Conservation (phyloP, 2,113 vertebrate genomes). For the Dasyornis broadbenti region DNA sequence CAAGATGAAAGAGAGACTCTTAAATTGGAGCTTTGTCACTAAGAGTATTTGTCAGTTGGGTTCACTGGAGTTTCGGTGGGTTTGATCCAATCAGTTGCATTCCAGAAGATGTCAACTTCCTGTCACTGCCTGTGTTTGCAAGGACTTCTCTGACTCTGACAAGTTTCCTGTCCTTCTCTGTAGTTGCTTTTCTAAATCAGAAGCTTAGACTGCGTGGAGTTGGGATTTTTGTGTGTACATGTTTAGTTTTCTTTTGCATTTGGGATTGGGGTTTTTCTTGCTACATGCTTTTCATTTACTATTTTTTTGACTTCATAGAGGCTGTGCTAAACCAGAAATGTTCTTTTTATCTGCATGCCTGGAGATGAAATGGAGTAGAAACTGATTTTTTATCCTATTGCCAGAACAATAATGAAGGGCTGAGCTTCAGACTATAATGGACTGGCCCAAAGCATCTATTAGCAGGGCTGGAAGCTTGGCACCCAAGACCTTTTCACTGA, state of each 20-base stretch:
- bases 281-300: not conserved
- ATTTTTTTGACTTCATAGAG: not conserved
- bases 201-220: not conserved
- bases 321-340: not conserved
- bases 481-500: not conserved
- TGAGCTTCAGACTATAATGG: not conserved
- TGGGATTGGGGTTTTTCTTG: not conserved
- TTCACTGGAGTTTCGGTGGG: not conserved
- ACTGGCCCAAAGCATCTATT: not conserved
- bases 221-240: not conserved
- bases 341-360: conserved; percentile 11
- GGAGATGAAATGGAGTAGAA: conserved; percentile 8
- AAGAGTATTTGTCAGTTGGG: conserved; percentile 14
- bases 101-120: conserved; percentile 6
- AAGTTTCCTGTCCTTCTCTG: conserved; percentile 8
- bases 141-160: not conserved
- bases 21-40: conserved; percentile 23
- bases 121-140: not conserved
- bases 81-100: conserved; percentile 17
- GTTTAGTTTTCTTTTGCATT: not conserved
- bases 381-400: not conserved
- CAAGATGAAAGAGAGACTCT: not conserved
- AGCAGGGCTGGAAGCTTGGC: not conserved
- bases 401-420: not conserved
- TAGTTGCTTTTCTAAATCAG: conserved; percentile 1